Evolutionary conservation across 2,113 vertebrate species (phyloP).

Genomic region (Polypterus senegalus): DNA sequence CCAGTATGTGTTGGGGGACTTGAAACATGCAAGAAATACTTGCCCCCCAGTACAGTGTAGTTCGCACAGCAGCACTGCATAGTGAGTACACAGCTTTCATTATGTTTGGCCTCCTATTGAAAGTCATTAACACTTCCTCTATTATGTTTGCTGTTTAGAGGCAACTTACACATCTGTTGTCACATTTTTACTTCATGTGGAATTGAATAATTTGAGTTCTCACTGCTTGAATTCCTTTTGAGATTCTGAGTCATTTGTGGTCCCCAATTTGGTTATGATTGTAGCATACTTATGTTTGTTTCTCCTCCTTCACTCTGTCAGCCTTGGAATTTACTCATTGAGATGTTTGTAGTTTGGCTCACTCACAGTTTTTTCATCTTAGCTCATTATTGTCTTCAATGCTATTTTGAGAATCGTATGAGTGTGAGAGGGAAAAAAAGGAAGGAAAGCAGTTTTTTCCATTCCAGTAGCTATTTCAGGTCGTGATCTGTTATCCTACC

Average conservation of each 20-base stretch:
- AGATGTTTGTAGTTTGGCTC: constrained; percentile 35
- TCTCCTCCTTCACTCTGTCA: constrained; percentile 1
- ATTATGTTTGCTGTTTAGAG: too few species aligned
- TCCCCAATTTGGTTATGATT: constrained; percentile 60
- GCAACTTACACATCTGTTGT: too few species aligned
- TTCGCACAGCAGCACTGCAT: too few species aligned
- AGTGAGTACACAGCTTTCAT: too few species aligned
- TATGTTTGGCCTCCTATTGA: too few species aligned
- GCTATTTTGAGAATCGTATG: constrained; percentile 38
- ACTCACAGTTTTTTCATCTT: constrained; percentile 31
- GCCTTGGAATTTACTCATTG: constrained; percentile 46
- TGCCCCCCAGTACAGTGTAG: too few species aligned
- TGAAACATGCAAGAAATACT: too few species aligned
- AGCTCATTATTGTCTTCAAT: constrained; percentile 35
- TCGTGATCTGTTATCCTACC: constrained; percentile 22
- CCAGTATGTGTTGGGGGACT: too few species aligned
- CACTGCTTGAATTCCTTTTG: constrained; percentile 41
- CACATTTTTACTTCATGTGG: too few species aligned
- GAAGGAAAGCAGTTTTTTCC: constrained; percentile 22
- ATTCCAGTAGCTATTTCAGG: constrained; percentile 36
- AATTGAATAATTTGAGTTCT: constrained; percentile 30
- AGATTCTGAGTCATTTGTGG: constrained; percentile 45
- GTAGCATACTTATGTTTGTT: constrained; percentile 25
- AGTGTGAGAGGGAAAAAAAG: constrained; percentile 33
- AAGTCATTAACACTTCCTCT: too few species aligned